Evolutionary conservation across 2,888 invertebrate genomes (phyloP), one percentile per base, ranked within the genome.

Genomic region (Protophormia terraenovae): DNA sequence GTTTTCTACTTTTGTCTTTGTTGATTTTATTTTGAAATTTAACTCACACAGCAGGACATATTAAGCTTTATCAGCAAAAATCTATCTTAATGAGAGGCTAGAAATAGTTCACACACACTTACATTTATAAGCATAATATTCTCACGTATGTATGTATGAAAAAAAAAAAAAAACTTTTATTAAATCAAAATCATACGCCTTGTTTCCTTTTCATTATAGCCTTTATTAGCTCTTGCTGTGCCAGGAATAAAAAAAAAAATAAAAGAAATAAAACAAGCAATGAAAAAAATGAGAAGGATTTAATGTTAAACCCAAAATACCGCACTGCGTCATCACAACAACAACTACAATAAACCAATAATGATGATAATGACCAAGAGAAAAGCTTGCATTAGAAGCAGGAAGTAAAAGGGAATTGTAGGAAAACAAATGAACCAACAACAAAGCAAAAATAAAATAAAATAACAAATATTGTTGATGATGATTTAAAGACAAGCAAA

Each of bases 171-270:
- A 47, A 62, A n/a, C 19, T 50, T 64, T 79, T 71, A 81, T 81
- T 85, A 81, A 81, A 85, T 85, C 77, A 77, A 73, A 85, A 55
- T 67, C 45, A 66, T 76, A 83, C 16, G 76, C n/a, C 64, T 72
- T n/a, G 69, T 38, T 75, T 58, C 24, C 58, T 38, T 41, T 60
- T 84, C 50, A 80, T 84, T 79, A 69, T 73, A 22, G 29, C 14
- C 14, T 45, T 55, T 45, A 73, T 81, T 50, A 60, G 10, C 50
- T 32, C 29, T 38, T 50, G 58, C 45, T 60, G 62, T 60, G 32
- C 12, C 19, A 16, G 35, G 8, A 19, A 29, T 41, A 6, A 41
- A 1, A n/a, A 66, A 32, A 41, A 38, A 12, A 41, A 27, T 50
- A 16, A 27, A 4, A 16, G 14, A 8, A n/a, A n/a, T n/a, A n/a